Evolutionary conservation across 2,113 vertebrate genomes (phyloP).

Genomic region (Oncorhynchus keta): DNA sequence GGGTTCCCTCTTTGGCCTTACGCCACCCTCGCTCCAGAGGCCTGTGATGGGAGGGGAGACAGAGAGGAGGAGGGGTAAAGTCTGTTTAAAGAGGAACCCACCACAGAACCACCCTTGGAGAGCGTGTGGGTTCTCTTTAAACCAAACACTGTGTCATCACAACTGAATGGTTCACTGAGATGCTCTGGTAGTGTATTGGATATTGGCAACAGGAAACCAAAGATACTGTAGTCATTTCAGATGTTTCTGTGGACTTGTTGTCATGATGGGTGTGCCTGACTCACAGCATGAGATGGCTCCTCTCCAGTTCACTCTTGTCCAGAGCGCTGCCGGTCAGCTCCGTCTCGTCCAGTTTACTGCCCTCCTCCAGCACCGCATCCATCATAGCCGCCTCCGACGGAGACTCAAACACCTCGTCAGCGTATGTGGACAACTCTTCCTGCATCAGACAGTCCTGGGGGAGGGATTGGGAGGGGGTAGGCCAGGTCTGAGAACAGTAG

Average conservation of each 20-base stretch:
- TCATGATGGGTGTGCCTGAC: slow-evolving; percentile 67
- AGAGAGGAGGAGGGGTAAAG: neutral
- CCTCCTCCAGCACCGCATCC: slow-evolving; percentile 72
- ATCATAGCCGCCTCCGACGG: slow-evolving; percentile 84
- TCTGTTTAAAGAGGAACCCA: no score
- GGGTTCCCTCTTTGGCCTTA: slow-evolving; percentile 87
- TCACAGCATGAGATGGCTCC: slow-evolving; percentile 94
- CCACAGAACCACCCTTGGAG: no score
- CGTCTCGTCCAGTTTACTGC: slow-evolving; percentile 76
- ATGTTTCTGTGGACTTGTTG: neutral
- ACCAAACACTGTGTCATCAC: no score
- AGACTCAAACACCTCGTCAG: slow-evolving; percentile 93
- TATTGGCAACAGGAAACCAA: neutral
- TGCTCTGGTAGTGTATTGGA: no score
- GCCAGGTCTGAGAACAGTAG: neutral
- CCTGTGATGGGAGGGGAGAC: slow-evolving; percentile 59
- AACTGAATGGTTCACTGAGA: no score
- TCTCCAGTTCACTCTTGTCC: slow-evolving; percentile 90
- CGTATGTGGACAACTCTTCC: slow-evolving; percentile 89
- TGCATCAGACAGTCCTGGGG: slow-evolving; percentile 90
- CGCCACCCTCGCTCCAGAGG: slow-evolving; percentile 95
- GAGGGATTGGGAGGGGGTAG: slow-evolving; percentile 12
- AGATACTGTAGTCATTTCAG: neutral
- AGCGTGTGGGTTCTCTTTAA: no score
- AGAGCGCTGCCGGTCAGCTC: slow-evolving; percentile 92